Conservation (phyloP, 2,888 invertebrate species). For the Sisyra terminalis region DNA sequence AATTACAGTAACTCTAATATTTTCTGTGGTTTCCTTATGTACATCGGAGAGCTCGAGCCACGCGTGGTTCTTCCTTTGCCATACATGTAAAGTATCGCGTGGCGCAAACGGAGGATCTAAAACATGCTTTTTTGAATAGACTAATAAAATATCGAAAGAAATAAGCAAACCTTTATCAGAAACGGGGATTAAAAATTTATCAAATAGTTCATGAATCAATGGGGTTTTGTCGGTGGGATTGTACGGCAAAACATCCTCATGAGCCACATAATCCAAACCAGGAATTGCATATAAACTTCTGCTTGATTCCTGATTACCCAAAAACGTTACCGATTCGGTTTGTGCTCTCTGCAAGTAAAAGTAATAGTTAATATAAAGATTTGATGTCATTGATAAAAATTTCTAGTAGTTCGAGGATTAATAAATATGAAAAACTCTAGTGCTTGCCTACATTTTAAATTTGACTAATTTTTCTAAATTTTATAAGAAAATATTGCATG, state of each 20-base stretch:
- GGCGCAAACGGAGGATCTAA: slow-evolving; percentile 72
- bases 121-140: slow-evolving; percentile 12
- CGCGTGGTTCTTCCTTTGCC: slow-evolving; percentile 96
- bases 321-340: slow-evolving; percentile 92
- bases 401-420: no score
- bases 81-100: slow-evolving; percentile 79
- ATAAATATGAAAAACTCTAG: no score
- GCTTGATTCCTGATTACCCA: slow-evolving; percentile 91
- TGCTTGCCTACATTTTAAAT: no score
- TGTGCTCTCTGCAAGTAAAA: slow-evolving; percentile 68
- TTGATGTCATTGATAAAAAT: no score
- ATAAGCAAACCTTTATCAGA: slow-evolving; percentile 47
- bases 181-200: slow-evolving; percentile 76
- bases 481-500: no score
- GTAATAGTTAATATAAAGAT: slow-evolving; percentile 4
- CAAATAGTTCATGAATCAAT: slow-evolving; percentile 89
- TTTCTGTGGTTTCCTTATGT: slow-evolving; percentile 93
- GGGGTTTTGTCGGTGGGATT: slow-evolving; percentile 76
- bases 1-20: slow-evolving; percentile 90
- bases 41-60: slow-evolving; percentile 95
- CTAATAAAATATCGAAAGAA: neutral
- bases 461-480: no score
- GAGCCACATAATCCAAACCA: slow-evolving; percentile 94
- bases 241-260: slow-evolving; percentile 94
- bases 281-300: slow-evolving; percentile 92